Evolutionary conservation across 2,888 invertebrate species (phyloP), one percentile per base, ranked within the genome.

Genomic region (Heliconius erato): DNA sequence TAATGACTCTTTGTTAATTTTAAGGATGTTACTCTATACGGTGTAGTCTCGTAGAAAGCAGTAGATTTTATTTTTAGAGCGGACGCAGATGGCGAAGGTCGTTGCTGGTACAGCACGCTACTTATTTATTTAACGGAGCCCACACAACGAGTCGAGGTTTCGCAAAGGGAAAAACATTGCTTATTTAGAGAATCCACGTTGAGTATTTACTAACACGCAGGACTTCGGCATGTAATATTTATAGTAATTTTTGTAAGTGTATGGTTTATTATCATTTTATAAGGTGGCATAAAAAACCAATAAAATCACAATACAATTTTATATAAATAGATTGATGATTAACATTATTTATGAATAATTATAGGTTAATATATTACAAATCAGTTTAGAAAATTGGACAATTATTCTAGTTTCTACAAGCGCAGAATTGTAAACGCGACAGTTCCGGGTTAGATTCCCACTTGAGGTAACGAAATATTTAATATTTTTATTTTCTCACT

Each of bases 71-170:
- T 94, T 93, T 94, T 92, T 90, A 91, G 91, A 91, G 86, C 90
- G 90, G 90, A 90, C 93, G 88, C 94, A 94, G 93, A 93, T 93
- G 94, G 91, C 88, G 91, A 93, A 94, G 94, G 94, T 91, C 92
- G 92, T 88, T 90, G 89, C 90, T 87, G 85, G 90, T 88, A 90
- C 91, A 90, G 91, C 91, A 89, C 89, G 89, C 89, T 91, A 90
- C 91, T 93, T 93, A 94, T 92, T 94, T 94, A 94, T 94, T 94
- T 92, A 94, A 90, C 89, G 87, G 87, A 84, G 90, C 90, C 91
- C 91, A 90, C 92, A 89, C 90, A 90, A 86, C 88, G 89, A 87
- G 89, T 88, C 88, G 88, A 81, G 79, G 87, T 86, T 89, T 89
- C 86, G 89, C 89, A 89, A 88, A 86, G 88, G 89, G 86, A 85